Evolutionary conservation across 2,113 vertebrate species (phyloP).

Genomic region (Bos indicus): DNA sequence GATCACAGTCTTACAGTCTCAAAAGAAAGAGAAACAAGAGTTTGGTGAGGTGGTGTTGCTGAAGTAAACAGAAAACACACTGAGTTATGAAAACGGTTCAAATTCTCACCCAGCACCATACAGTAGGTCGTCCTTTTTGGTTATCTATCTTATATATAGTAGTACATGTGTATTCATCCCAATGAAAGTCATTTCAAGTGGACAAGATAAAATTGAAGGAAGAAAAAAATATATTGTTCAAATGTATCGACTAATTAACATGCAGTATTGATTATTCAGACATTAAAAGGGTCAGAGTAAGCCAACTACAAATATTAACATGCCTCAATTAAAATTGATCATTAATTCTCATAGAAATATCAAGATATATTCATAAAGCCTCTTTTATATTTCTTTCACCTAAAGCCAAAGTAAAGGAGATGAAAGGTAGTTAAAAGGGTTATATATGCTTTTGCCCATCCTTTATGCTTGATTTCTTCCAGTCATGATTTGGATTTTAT

Average conservation of each 20-base stretch:
- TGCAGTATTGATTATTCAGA: conserved; percentile 39
- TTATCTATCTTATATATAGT: background rate
- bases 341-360: conserved; percentile 49
- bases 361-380: background rate
- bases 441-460: background rate
- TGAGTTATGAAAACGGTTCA: background rate
- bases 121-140: background rate
- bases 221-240: conserved; percentile 38
- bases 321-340: conserved; percentile 48
- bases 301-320: conserved; percentile 45
- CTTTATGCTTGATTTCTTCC: background rate
- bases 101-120: background rate
- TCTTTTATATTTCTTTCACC: background rate
- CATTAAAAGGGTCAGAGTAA: conserved; percentile 27
- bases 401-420: background rate
- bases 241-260: conserved; percentile 9
- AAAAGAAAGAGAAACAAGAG: background rate
- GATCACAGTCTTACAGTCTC: background rate
- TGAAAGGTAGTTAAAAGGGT: background rate
- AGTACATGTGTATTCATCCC: background rate
- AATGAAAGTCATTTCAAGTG: background rate
- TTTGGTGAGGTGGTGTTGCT: background rate
- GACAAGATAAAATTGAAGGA: background rate
- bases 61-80: background rate
- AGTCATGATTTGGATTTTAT: background rate